Conservation (phyloP, 1,140 invertebrate species). For the Dendroctonus valens region DNA sequence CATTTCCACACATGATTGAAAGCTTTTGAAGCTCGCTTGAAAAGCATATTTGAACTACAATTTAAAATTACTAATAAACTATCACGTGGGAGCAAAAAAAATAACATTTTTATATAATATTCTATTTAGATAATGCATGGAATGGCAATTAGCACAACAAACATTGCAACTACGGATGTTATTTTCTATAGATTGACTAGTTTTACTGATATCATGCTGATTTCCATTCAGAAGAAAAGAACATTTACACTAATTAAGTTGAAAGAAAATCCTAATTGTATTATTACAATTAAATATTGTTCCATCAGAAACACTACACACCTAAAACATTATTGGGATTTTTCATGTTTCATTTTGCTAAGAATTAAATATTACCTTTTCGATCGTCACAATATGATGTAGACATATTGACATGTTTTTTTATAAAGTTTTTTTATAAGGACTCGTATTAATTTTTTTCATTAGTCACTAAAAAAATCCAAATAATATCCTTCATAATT, state of each 20-base stretch:
- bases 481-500: background rate
- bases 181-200: background rate
- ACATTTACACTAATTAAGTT: slow-evolving; percentile 26
- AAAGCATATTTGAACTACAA: too few relatives aligned
- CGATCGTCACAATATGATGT: background rate
- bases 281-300: slow-evolving; percentile 11
- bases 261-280: slow-evolving; percentile 21
- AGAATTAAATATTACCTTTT: background rate
- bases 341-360: background rate
- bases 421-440: too few relatives aligned
- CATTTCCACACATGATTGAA: too few relatives aligned
- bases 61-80: too few relatives aligned
- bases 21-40: too few relatives aligned
- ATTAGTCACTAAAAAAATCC: background rate
- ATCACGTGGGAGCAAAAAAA: background rate
- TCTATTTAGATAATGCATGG: background rate
- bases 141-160: slow-evolving; percentile 9
- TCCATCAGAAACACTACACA: slow-evolving; percentile 13
- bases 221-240: slow-evolving; percentile 18
- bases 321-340: slow-evolving; percentile 10
- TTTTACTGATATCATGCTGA: slow-evolving; percentile 2
- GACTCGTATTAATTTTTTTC: background rate
- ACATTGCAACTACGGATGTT: background rate
- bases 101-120: slow-evolving; percentile 3
- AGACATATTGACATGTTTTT: slow-evolving; percentile 2